These are phyloP conservation scores for Salticus scenicus DNA, from an alignment of 2,888 invertebrate species.

Conservation along the genomic window DNA sequence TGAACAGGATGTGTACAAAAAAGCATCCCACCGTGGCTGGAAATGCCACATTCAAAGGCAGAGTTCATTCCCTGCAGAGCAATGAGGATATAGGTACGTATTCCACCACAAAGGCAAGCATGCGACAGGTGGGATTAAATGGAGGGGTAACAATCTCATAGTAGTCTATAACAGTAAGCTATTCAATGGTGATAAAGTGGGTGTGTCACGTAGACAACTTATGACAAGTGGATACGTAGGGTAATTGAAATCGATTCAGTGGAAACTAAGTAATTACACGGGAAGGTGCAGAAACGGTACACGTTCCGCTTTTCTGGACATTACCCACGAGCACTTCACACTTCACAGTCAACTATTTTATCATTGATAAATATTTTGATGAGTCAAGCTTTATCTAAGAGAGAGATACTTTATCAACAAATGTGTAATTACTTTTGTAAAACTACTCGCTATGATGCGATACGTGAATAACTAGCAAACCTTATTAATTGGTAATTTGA, in stretches of 20 bases:
- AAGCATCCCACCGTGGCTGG: not conserved
- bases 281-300: not conserved
- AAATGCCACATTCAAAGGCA: not conserved
- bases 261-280: not conserved
- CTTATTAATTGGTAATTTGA: too few species aligned
- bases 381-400: too few species aligned
- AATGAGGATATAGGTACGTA: not conserved
- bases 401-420: too few species aligned
- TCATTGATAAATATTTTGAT: too few species aligned
- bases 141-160: not conserved
- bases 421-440: too few species aligned
- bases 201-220: not conserved
- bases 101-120: not conserved
- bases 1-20: not conserved
- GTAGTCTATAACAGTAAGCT: not conserved
- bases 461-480: too few species aligned
- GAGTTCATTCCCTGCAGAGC: not conserved
- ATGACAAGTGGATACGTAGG: not conserved
- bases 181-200: not conserved
- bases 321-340: not conserved
- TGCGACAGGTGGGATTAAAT: not conserved
- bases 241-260: conserved; percentile 2
- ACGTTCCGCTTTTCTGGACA: not conserved
- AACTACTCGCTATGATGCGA: too few species aligned
- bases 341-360: too few species aligned